phyloP scores from a whole-genome alignment of 1,140 invertebrate genomes.

The Akabosia matsudoensis region DNA sequence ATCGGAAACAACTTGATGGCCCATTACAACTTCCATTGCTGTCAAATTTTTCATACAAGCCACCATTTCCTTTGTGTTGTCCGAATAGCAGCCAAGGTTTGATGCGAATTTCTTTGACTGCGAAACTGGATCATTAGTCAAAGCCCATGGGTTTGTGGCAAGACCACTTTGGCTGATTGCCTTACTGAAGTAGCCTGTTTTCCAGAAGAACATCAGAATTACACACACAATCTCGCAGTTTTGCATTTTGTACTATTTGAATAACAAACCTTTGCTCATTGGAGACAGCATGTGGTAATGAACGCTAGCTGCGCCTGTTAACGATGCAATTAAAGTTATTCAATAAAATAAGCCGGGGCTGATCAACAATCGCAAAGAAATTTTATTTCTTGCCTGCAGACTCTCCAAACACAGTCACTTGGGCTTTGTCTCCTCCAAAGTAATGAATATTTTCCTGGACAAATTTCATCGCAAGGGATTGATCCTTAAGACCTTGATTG shows the following conservation, averaged over 20 bases:
- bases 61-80: slow-evolving; percentile 3
- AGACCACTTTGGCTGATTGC: slow-evolving; percentile 29
- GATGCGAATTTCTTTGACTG: slow-evolving; percentile 23
- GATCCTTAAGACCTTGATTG: slow-evolving; percentile 41
- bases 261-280: slow-evolving; percentile 10
- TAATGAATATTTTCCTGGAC: slow-evolving; percentile 24
- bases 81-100: slow-evolving; percentile 16
- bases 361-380: neutral
- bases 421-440: slow-evolving; percentile 33
- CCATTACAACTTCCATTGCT: slow-evolving; percentile 2
- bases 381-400: neutral
- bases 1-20: neutral
- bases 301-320: neutral
- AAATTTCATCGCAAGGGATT: slow-evolving; percentile 8
- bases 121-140: neutral
- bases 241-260: too few relatives aligned
- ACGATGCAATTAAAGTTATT: neutral
- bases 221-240: too few relatives aligned
- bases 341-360: neutral
- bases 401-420: neutral
- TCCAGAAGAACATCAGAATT: too few relatives aligned
- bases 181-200: slow-evolving; percentile 11
- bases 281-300: slow-evolving; percentile 1
- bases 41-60: slow-evolving; percentile 26
- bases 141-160: slow-evolving; percentile 20